Conservation (phyloP, 2,797 vertebrate species). For the Rousettus madagascariensis region DNA sequence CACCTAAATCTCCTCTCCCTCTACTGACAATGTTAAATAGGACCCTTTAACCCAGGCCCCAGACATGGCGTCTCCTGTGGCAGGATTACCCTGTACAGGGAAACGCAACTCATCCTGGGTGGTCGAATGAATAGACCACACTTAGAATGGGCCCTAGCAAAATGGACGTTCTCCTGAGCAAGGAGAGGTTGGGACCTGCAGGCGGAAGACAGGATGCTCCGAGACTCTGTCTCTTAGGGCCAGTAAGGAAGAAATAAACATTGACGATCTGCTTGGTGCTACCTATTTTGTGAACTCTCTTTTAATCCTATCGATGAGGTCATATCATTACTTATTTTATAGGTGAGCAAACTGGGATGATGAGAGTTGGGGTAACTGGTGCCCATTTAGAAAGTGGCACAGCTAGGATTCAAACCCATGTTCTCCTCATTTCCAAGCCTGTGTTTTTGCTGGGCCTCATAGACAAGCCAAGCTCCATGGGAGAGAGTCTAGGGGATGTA, state of each 20-base stretch:
- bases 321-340: neutral
- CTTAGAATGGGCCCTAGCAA: neutral
- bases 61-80: rapidly evolving
- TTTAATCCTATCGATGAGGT: neutral
- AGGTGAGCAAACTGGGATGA: neutral
- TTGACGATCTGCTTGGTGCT: neutral
- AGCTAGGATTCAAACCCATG: neutral
- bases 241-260: neutral
- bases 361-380: neutral
- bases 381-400: neutral
- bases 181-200: neutral
- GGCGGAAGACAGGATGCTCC: neutral
- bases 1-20: neutral
- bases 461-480: neutral
- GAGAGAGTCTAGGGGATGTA: neutral
- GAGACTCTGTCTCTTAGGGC: neutral
- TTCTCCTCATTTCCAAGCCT: neutral
- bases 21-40: neutral
- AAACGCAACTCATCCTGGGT: neutral
- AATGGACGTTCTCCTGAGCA: neutral
- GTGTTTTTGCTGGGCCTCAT: neutral
- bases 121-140: neutral
- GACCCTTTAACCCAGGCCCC: neutral
- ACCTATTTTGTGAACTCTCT: neutral
- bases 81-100: neutral